Conservation (phyloP, 1,140 invertebrate genomes). For the Scaptomyza pallida region DNA sequence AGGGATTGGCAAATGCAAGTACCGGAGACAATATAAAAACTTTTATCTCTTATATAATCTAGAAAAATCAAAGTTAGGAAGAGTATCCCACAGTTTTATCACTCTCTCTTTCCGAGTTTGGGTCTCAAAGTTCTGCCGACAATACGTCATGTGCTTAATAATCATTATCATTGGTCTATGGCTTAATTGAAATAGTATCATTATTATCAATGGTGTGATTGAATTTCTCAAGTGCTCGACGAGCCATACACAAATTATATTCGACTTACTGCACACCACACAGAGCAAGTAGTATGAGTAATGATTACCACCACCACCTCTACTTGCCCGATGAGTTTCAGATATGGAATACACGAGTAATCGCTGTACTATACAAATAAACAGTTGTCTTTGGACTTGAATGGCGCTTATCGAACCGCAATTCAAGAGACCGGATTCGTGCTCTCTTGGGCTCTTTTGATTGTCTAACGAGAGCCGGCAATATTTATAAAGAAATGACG, state of each 20-base stretch:
- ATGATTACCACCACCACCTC: constrained; percentile 24
- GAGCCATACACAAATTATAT: constrained; percentile 25
- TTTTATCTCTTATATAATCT: background rate
- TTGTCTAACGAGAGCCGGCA: background rate
- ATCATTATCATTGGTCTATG: constrained; percentile 6
- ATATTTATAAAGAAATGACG: constrained; percentile 22
- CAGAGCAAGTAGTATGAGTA: constrained; percentile 45
- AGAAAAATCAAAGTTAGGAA: no score
- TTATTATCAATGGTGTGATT: constrained; percentile 49
- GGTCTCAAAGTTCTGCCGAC: constrained; percentile 15
- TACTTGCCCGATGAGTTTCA: constrained; percentile 23
- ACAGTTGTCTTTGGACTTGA: constrained; percentile 42
- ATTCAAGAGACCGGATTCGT: background rate
- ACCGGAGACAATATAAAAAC: background rate
- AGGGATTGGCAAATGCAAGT: background rate
- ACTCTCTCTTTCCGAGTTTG: no score
- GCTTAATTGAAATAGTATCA: constrained; percentile 39
- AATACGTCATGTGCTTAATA: constrained; percentile 28
- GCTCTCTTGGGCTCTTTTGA: background rate
- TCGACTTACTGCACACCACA: constrained; percentile 24
- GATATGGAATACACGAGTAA: constrained; percentile 55
- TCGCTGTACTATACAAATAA: constrained; percentile 42
- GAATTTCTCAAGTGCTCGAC: constrained; percentile 44
- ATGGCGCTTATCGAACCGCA: constrained; percentile 39
- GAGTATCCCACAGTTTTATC: no score